Conservation (phyloP, 2,113 vertebrate genomes). For the Beaufortia kweichowensis region DNA sequence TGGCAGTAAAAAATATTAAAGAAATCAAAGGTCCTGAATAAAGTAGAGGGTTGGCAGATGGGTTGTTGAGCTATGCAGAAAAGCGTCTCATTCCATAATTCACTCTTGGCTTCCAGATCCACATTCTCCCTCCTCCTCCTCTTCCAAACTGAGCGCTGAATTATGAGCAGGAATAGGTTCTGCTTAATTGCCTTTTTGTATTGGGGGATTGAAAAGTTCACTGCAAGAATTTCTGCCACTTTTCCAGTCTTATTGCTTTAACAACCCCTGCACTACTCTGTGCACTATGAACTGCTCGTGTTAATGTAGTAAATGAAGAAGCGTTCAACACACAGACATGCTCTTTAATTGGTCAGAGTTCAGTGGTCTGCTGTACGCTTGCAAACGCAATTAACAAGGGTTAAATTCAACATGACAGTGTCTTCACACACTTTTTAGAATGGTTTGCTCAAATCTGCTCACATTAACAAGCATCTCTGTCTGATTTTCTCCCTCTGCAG, state of each 20-base stretch:
- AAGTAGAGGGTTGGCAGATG: not conserved
- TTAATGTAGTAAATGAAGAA: slow-evolving; percentile 12
- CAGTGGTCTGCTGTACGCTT: slow-evolving; percentile 6
- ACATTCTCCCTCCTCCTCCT: not conserved
- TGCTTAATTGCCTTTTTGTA: slow-evolving; percentile 29
- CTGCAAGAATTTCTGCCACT: slow-evolving; percentile 3
- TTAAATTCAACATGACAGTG: slow-evolving; percentile 20
- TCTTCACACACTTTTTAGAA: not conserved
- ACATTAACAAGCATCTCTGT: slow-evolving; percentile 35
- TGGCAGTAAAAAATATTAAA: not conserved
- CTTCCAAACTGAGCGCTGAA: not conserved
- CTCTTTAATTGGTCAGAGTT: slow-evolving; percentile 34
- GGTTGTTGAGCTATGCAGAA: slow-evolving; percentile 29
- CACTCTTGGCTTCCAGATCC: slow-evolving; percentile 45
- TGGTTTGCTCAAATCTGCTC: slow-evolving; percentile 40
- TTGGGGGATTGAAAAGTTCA: slow-evolving; percentile 25
- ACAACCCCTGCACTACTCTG: not conserved
- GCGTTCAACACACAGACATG: slow-evolving; percentile 1
- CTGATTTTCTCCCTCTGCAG: slow-evolving; percentile 67
- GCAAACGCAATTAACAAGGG: slow-evolving; percentile 22
- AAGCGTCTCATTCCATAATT: slow-evolving; percentile 14
- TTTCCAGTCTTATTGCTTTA: slow-evolving; percentile 3
- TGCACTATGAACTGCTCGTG: not conserved
- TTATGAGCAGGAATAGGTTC: slow-evolving; percentile 22
- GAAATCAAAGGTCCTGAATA: not conserved